A percentile compares a stretch with the other conserved stretches of the same genome.
Conservation (phyloP, 1,140 invertebrate species). For the Palaemon carinicauda region DNA sequence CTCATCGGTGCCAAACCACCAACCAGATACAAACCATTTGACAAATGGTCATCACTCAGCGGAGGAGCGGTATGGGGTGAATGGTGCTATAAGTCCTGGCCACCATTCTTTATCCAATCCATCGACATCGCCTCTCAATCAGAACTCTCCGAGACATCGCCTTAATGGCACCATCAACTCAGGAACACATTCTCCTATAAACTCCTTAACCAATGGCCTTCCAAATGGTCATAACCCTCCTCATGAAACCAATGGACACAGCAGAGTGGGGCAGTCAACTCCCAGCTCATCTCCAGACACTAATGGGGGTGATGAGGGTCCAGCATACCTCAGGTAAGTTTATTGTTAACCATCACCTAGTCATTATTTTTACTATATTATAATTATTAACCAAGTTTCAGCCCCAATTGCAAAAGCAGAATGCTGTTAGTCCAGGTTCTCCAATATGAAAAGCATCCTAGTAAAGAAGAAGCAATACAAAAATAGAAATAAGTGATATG, state of each 20-base stretch:
- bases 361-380: too few species aligned
- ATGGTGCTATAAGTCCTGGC: slow-evolving; percentile 9
- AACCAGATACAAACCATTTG: too few species aligned
- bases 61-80: too few species aligned
- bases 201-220: slow-evolving; percentile 26
- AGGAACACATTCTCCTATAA: slow-evolving; percentile 48
- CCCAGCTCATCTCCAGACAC: slow-evolving; percentile 37
- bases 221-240: slow-evolving; percentile 43
- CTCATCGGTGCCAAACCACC: too few species aligned
- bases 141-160: slow-evolving; percentile 23
- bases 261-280: not conserved
- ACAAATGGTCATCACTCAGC: too few species aligned
- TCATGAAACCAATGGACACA: slow-evolving; percentile 30
- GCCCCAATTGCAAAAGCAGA: too few species aligned
- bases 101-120: not conserved
- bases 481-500: too few species aligned
- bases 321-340: slow-evolving; percentile 18
- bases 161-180: slow-evolving; percentile 36
- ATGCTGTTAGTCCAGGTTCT: too few species aligned
- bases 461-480: too few species aligned
- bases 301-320: slow-evolving; percentile 11
- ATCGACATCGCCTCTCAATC: slow-evolving; percentile 29
- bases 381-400: too few species aligned
- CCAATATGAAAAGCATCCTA: too few species aligned
- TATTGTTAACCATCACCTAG: too few species aligned